Percentiles rank a stretch among this genome's conserved stretches.
Evolutionary conservation across 1,140 invertebrate genomes (phyloP).

Genomic region (Drosophila gunungcola): DNA sequence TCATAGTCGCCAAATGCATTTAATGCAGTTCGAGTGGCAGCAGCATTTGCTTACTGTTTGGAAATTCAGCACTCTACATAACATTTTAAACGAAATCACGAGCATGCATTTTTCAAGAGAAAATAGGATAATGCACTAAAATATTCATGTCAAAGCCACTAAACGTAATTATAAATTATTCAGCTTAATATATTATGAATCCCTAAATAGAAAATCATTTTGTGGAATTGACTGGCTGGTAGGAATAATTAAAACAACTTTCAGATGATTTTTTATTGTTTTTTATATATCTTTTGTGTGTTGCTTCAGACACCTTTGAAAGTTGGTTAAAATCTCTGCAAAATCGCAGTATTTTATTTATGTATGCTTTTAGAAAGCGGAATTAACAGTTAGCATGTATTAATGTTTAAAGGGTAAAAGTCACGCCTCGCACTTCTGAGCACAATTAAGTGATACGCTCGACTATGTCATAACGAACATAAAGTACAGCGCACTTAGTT

Average conservation of each 20-base stretch:
- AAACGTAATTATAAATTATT: too few relatives aligned
- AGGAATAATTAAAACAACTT: too few relatives aligned
- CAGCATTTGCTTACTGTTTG: neutral
- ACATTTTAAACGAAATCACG: too few relatives aligned
- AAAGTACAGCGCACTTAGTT: constrained; percentile 41
- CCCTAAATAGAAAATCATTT: too few relatives aligned
- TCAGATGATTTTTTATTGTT: too few relatives aligned
- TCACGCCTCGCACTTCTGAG: constrained; percentile 11
- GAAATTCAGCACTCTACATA: neutral
- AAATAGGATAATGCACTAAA: neutral
- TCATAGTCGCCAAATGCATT: constrained; percentile 25
- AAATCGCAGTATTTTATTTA: neutral
- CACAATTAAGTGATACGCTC: constrained; percentile 44
- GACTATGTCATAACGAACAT: constrained; percentile 45
- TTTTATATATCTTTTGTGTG: too few relatives aligned
- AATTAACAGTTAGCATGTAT: neutral
- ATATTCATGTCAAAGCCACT: too few relatives aligned
- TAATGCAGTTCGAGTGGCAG: constrained; percentile 16
- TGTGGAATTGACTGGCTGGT: too few relatives aligned
- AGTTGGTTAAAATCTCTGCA: too few relatives aligned
- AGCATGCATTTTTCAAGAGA: neutral
- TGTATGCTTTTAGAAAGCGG: too few relatives aligned
- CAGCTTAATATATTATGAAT: too few relatives aligned
- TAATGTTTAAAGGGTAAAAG: constrained; percentile 21
- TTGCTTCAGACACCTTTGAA: too few relatives aligned